A percentile compares a stretch with the other conserved stretches of the same genome.
Evolutionary conservation across 2,797 vertebrate species (phyloP).

Genomic region (Phrynocephalus guinanensis): DNA sequence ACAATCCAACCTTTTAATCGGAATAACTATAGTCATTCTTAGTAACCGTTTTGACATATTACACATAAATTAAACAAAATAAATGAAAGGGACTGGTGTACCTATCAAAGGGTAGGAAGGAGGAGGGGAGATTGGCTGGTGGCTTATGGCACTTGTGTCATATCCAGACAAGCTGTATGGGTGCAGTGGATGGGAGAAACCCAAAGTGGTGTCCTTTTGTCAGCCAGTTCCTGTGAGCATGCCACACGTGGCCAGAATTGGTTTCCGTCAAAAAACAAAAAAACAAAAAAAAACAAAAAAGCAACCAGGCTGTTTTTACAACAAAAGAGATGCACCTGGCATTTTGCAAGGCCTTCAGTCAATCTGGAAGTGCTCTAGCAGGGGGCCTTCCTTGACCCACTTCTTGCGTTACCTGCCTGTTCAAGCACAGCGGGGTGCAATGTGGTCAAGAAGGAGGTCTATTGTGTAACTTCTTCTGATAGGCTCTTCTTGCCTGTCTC

Average conservation of each 20-base stretch:
- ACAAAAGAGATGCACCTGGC: background rate
- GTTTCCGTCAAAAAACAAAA: background rate
- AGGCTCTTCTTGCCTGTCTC: background rate
- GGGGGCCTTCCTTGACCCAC: background rate
- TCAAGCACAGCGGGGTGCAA: background rate
- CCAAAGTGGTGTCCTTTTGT: background rate
- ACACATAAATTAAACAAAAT: background rate
- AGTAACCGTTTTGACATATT: background rate
- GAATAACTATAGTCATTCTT: background rate
- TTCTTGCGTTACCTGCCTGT: slow-evolving; percentile 3
- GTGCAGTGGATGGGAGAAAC: background rate
- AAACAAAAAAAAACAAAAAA: no score
- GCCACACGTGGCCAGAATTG: background rate
- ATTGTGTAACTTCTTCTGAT: slow-evolving; percentile 27
- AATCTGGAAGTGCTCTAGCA: background rate
- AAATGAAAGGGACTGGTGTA: no score
- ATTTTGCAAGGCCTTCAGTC: background rate
- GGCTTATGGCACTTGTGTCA: no score
- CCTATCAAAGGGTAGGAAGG: background rate
- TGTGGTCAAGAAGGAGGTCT: slow-evolving; percentile 13
- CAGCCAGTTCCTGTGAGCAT: background rate
- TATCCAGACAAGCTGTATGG: background rate
- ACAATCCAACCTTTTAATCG: background rate
- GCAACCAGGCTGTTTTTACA: background rate
- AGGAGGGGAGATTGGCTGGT: background rate